A percentile compares a stretch with the other conserved stretches of the same genome.
Evolutionary conservation across 2,113 vertebrate genomes (phyloP).

Genomic region (Naja naja): DNA sequence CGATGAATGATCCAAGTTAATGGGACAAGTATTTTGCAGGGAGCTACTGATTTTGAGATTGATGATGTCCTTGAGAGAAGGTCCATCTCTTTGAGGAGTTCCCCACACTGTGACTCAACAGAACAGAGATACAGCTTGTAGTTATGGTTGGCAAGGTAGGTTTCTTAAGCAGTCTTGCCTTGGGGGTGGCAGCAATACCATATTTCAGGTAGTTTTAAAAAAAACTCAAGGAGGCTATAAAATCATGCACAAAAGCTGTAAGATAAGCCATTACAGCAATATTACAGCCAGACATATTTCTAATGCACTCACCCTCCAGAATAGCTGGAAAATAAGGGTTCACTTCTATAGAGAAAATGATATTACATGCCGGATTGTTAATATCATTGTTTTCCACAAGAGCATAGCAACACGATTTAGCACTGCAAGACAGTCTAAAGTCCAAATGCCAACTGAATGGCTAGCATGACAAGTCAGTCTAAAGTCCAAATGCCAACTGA

Average conservation of each 20-base stretch:
- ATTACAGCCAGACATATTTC: background rate
- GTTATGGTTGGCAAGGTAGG: constrained; percentile 43
- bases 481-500: background rate
- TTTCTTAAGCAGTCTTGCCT: constrained; percentile 17
- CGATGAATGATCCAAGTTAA: background rate
- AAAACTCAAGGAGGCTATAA: background rate
- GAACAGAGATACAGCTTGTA: constrained; percentile 49
- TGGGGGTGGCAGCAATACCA: background rate
- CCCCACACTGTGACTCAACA: background rate
- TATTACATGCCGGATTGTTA: background rate
- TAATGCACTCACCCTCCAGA: background rate
- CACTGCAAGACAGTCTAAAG: background rate
- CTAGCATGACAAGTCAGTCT: background rate
- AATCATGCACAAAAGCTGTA: background rate
- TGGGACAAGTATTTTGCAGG: constrained; percentile 57
- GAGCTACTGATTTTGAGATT: constrained; percentile 67
- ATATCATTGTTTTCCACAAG: background rate
- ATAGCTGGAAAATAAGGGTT: background rate
- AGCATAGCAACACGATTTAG: background rate
- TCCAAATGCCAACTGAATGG: background rate
- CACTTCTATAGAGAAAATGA: background rate
- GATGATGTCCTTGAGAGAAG: constrained; percentile 61
- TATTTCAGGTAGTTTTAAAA: background rate
- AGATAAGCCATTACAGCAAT: background rate
- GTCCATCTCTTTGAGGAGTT: constrained; percentile 50